Conservation (phyloP, 2,888 invertebrate species). For the Aporophyla nigra region DNA sequence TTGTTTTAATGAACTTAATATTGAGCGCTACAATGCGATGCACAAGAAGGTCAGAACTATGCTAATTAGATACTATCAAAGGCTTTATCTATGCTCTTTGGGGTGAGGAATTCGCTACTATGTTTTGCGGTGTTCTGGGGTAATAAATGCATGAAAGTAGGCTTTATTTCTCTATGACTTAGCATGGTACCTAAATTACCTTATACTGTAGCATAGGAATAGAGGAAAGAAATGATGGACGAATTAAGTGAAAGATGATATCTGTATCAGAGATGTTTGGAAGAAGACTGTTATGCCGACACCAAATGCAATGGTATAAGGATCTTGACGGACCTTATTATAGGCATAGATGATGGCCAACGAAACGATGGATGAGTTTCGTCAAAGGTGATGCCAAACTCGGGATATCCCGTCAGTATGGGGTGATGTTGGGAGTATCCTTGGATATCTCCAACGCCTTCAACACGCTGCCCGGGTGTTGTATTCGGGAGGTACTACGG, state of each 20-base stretch:
- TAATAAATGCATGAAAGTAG: constrained; percentile 12
- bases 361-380: too few species aligned
- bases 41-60: constrained; percentile 32
- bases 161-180: background rate
- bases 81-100: constrained; percentile 13
- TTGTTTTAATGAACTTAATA: constrained; percentile 61
- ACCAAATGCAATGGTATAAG: background rate
- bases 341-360: too few species aligned
- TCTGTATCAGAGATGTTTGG: background rate
- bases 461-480: too few species aligned
- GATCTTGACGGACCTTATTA: too few species aligned
- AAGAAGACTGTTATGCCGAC: background rate
- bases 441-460: too few species aligned
- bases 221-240: background rate
- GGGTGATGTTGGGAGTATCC: too few species aligned
- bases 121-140: background rate
- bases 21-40: constrained; percentile 38
- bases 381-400: too few species aligned
- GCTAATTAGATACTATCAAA: constrained; percentile 58
- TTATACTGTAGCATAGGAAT: background rate
- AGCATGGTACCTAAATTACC: background rate
- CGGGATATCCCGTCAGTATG: too few species aligned
- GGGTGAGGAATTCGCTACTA: background rate
- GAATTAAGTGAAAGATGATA: background rate
- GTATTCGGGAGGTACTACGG: too few species aligned